Evolutionary conservation across 1,140 invertebrate species (phyloP).

Genomic region (Drosophila bifasciata): DNA sequence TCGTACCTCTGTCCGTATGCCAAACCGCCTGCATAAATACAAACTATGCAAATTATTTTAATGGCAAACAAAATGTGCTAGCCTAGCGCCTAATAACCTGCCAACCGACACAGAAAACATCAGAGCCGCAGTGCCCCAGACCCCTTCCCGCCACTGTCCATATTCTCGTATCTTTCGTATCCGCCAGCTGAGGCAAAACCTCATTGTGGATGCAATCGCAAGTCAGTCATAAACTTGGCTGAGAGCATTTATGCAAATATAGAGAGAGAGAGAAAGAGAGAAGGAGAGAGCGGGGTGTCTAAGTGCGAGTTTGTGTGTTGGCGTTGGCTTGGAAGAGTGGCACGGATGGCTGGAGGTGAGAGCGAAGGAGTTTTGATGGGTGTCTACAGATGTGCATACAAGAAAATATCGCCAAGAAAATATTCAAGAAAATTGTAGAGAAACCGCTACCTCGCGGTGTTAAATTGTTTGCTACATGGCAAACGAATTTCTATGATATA

Average conservation of each 20-base stretch:
- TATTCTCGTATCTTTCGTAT: not conserved
- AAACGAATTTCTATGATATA: too few species aligned
- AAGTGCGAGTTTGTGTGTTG: slow-evolving; percentile 15
- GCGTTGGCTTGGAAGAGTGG: too few species aligned
- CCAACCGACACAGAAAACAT: slow-evolving; percentile 36
- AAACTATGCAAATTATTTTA: slow-evolving; percentile 74
- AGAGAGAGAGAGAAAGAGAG: slow-evolving; percentile 1
- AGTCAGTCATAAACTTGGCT: slow-evolving; percentile 71
- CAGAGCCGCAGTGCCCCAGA: too few species aligned
- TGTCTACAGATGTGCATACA: too few species aligned
- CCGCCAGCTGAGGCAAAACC: slow-evolving; percentile 6
- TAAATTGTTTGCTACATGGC: too few species aligned
- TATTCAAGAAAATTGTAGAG: too few species aligned
- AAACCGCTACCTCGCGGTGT: too few species aligned
- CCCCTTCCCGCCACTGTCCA: not conserved
- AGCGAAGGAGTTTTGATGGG: too few species aligned
- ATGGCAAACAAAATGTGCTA: slow-evolving; percentile 66
- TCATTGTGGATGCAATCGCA: slow-evolving; percentile 52
- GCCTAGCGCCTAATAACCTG: slow-evolving; percentile 60
- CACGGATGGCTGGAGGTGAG: too few species aligned
- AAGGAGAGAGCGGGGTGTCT: not conserved
- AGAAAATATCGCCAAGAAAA: too few species aligned
- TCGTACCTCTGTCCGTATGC: slow-evolving; percentile 1
- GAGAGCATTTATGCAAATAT: slow-evolving; percentile 67
- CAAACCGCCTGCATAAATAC: slow-evolving; percentile 59